Conservation (phyloP, 2,113 vertebrate genomes). For the Zosterops lateralis region DNA sequence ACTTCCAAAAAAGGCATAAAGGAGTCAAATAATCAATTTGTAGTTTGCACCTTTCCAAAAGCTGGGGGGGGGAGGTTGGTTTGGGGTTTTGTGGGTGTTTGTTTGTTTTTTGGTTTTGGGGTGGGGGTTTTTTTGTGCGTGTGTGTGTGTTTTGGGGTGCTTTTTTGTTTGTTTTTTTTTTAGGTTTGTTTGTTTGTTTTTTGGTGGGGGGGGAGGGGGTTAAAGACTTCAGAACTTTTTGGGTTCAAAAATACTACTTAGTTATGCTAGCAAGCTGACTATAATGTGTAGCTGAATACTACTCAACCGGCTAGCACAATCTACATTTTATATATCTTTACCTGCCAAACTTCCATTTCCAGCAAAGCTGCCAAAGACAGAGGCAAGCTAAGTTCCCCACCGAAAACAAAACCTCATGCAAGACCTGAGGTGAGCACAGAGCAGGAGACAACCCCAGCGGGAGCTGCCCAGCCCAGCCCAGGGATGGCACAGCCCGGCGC, state of each 20-base stretch:
- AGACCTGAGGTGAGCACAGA: fast-evolving
- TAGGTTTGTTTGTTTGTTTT: too few species aligned
- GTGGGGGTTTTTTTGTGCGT: too few species aligned
- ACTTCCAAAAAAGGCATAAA: neutral
- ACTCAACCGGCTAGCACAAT: fast-evolving
- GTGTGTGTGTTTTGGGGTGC: too few species aligned
- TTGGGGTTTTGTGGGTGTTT: too few species aligned
- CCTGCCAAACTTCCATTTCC: neutral
- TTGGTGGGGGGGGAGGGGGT: neutral
- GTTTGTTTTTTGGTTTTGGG: too few species aligned
- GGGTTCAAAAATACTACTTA: neutral
- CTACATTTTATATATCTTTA: fast-evolving
- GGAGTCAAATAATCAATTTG: neutral
- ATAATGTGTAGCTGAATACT: fast-evolving
- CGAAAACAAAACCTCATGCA: fast-evolving
- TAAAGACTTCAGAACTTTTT: neutral
- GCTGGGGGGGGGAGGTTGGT: too few species aligned
- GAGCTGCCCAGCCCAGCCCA: fast-evolving
- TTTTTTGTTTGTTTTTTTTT: too few species aligned
- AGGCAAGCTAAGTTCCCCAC: too few species aligned
- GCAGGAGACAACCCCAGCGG: fast-evolving
- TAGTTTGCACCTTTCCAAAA: neutral
- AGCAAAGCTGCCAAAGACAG: neutral
- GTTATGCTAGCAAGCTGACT: neutral
- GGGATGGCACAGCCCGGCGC: neutral